Conservation (phyloP, 2,888 invertebrate species). For the Oscheius sp. region DNA sequence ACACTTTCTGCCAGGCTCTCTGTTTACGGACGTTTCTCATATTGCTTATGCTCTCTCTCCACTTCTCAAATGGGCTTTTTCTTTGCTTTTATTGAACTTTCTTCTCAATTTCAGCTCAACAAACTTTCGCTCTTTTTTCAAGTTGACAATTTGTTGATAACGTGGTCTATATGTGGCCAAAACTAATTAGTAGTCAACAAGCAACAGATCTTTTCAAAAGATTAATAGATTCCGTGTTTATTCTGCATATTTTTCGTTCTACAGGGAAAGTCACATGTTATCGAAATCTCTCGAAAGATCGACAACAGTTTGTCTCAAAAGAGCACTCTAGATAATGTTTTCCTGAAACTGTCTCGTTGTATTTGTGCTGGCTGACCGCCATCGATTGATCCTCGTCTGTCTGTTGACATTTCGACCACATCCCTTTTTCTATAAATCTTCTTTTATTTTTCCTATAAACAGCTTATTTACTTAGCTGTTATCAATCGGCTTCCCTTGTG, state of each 20-base stretch:
- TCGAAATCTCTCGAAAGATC: no score
- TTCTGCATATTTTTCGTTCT: no score
- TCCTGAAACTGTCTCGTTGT: background rate
- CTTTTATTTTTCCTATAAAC: background rate
- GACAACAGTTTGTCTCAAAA: background rate
- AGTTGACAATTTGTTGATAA: no score
- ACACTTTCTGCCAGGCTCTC: conserved; percentile 6
- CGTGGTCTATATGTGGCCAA: no score
- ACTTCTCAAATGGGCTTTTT: background rate
- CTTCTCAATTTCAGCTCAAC: background rate
- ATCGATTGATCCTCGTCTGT: conserved; percentile 12
- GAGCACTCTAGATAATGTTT: background rate
- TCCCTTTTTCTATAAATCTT: background rate
- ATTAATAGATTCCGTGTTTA: background rate
- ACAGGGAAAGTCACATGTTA: no score
- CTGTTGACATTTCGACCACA: conserved; percentile 5
- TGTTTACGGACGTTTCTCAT: conserved; percentile 26
- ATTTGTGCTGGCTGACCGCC: conserved; percentile 18
- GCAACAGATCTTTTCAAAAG: background rate
- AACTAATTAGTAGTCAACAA: background rate
- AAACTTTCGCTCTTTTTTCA: background rate
- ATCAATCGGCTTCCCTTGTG: background rate
- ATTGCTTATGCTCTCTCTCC: conserved; percentile 7
- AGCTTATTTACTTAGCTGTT: background rate
- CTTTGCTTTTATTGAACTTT: background rate